These are phyloP conservation scores for Lypha dubia DNA, from an alignment of 2,888 invertebrate genomes.

Conservation along the genomic window DNA sequence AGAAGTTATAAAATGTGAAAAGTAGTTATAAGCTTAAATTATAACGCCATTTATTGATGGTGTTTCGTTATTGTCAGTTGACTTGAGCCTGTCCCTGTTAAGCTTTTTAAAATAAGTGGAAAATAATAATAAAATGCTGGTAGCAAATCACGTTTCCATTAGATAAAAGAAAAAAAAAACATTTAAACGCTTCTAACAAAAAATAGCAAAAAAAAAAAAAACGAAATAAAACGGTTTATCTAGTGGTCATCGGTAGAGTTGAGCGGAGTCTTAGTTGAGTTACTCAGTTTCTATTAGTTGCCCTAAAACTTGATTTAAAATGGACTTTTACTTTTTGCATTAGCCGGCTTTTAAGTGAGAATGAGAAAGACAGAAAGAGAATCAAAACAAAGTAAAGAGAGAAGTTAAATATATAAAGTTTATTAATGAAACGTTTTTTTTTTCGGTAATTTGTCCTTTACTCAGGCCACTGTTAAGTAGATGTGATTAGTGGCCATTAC, in stretches of 20 bases:
- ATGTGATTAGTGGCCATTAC: slow-evolving; percentile 39
- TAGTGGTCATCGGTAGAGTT: slow-evolving; percentile 63
- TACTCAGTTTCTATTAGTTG: slow-evolving; percentile 1
- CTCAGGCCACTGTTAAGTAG: slow-evolving; percentile 32
- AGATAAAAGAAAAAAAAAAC: slow-evolving; percentile 46
- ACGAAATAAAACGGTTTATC: slow-evolving; percentile 55
- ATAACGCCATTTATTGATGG: slow-evolving; percentile 72
- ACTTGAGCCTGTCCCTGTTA: slow-evolving; percentile 8
- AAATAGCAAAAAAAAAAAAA: neutral
- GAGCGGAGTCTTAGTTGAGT: slow-evolving; percentile 26
- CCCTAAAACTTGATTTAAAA: slow-evolving; percentile 32
- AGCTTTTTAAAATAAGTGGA: slow-evolving; percentile 60
- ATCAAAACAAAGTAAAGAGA: neutral
- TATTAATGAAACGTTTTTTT: slow-evolving; percentile 49
- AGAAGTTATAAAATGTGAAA: slow-evolving; percentile 57
- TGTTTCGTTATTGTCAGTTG: slow-evolving; percentile 57
- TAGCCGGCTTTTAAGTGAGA: slow-evolving; percentile 10
- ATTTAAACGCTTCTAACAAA: slow-evolving; percentile 58
- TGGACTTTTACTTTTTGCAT: slow-evolving; percentile 67
- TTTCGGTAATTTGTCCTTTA: slow-evolving; percentile 57
- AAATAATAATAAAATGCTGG: slow-evolving; percentile 71
- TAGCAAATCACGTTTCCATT: slow-evolving; percentile 72
- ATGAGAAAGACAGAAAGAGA: neutral
- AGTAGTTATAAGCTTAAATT: slow-evolving; percentile 71
- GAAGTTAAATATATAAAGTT: slow-evolving; percentile 23